Conservation (phyloP, 92 coral and sea anemone species). For the Phymanthus crucifer region DNA sequence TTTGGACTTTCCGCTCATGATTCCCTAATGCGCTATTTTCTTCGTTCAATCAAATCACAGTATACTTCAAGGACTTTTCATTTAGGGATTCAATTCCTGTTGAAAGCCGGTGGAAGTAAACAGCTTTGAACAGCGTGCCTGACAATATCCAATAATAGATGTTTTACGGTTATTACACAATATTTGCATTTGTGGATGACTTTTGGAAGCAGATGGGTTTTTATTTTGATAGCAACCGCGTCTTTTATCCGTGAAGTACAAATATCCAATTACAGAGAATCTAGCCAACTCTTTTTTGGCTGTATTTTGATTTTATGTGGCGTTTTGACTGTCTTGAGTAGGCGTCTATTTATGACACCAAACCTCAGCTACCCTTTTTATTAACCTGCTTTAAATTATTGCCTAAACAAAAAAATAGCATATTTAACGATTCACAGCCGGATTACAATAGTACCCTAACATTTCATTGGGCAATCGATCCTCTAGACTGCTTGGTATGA, state of each 20-base stretch:
- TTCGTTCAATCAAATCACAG: background rate
- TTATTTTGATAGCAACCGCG: constrained; percentile 10
- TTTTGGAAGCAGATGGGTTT: constrained; percentile 7
- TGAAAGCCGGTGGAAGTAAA: background rate
- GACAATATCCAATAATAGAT: constrained; percentile 6
- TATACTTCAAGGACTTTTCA: background rate
- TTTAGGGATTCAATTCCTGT: background rate
- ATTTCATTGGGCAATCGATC: background rate
- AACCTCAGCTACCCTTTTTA: background rate
- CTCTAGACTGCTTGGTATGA: background rate
- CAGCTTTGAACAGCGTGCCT: background rate
- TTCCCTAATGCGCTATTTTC: background rate
- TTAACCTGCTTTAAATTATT: background rate
- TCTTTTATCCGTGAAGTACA: background rate
- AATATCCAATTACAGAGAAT: background rate
- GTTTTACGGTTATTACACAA: constrained; percentile 9
- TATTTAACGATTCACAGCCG: background rate
- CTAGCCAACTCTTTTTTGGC: background rate
- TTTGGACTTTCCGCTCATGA: background rate
- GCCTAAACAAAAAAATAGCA: background rate
- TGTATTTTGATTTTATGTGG: background rate
- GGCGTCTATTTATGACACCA: background rate
- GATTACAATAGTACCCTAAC: background rate
- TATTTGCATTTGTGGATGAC: constrained; percentile 4
- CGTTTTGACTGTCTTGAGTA: constrained; percentile 8